Percentiles rank a stretch among this genome's conserved stretches.
Conservation (phyloP, 2,797 vertebrate genomes). For the Notamacropus eugenii region DNA sequence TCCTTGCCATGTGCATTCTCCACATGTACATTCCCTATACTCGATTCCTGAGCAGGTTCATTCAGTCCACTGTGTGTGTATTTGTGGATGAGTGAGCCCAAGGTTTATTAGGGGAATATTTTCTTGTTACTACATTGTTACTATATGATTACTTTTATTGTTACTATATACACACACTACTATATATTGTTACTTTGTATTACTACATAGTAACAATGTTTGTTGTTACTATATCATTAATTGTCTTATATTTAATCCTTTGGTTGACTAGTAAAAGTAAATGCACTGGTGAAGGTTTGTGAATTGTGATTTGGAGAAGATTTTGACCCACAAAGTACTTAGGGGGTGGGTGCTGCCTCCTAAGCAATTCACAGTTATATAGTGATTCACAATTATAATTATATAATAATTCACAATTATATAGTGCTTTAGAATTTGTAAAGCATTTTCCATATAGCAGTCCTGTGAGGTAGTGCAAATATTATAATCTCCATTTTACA, state of each 20-base stretch:
- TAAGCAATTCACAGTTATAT: not conserved
- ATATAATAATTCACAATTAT: not conserved
- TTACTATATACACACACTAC: no score
- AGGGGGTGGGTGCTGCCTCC: not conserved
- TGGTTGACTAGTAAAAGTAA: not conserved
- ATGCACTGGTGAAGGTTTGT: not conserved
- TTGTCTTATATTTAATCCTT: not conserved
- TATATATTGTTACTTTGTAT: no score
- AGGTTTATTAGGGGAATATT: not conserved
- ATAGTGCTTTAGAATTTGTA: not conserved
- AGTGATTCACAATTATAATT: not conserved
- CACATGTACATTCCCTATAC: not conserved
- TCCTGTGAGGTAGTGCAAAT: not conserved
- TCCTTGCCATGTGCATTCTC: not conserved
- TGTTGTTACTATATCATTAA: not conserved
- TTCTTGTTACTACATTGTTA: not conserved
- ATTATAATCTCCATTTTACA: not conserved
- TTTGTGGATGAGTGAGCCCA: not conserved
- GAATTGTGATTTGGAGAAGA: not conserved
- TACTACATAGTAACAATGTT: no score
- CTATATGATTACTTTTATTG: no score
- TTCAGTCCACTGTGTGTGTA: not conserved
- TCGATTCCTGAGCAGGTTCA: not conserved
- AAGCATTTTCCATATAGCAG: not conserved
- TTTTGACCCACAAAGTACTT: not conserved